A percentile compares a stretch with the other conserved stretches of the same genome.
Evolutionary conservation across 2,113 vertebrate genomes (phyloP).

Genomic region (Ctenomys sociabilis): DNA sequence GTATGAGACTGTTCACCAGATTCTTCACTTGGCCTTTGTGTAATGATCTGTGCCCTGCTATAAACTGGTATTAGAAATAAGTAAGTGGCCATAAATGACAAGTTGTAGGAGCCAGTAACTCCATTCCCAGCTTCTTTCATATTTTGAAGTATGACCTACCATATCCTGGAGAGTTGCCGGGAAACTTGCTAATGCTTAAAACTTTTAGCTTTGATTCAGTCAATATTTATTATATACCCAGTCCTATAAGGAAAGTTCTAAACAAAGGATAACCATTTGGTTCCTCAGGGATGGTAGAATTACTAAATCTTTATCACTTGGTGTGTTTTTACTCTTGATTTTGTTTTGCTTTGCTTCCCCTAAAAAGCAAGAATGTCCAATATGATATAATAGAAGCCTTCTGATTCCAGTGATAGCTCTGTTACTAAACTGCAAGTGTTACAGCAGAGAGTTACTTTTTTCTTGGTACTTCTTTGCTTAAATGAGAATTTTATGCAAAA

Average conservation of each 20-base stretch:
- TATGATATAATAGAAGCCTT: not conserved
- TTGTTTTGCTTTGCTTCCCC: not conserved
- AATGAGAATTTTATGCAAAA: constrained; percentile 39
- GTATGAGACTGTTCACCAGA: not conserved
- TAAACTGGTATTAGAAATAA: constrained; percentile 51
- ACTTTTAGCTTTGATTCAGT: constrained; percentile 53
- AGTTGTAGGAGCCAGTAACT: not conserved
- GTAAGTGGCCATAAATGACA: constrained; percentile 20
- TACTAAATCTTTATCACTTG: constrained; percentile 18
- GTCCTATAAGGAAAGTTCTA: not conserved
- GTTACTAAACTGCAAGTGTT: not conserved
- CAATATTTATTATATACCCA: not conserved
- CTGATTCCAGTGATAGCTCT: not conserved
- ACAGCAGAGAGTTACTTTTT: not conserved
- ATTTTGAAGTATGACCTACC: constrained; percentile 27
- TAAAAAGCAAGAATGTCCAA: not conserved
- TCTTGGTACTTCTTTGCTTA: not conserved
- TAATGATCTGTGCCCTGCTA: not conserved
- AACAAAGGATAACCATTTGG: constrained; percentile 1
- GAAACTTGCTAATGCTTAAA: constrained; percentile 56
- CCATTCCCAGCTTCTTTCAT: constrained; percentile 15
- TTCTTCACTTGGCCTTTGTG: constrained; percentile 4
- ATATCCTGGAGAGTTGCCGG: constrained; percentile 32
- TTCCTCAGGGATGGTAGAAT: constrained; percentile 26
- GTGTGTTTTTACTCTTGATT: constrained; percentile 21